phyloP scores from a whole-genome alignment of 1,140 invertebrate genomes.

The Pristionchus pacificus region DNA sequence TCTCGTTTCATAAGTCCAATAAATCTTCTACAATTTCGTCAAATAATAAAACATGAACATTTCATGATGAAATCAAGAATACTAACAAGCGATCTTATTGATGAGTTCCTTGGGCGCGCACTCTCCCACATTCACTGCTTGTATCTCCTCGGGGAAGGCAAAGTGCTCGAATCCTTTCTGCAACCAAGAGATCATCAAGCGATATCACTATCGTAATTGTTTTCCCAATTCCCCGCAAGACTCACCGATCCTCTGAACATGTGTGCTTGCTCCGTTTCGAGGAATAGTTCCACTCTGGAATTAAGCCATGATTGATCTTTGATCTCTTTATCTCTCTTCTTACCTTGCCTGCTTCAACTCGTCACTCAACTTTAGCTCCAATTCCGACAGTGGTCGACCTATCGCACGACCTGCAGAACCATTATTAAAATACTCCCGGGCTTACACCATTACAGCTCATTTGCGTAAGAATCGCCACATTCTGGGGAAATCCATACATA shows the following conservation, averaged over 20 bases:
- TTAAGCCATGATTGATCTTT: neutral
- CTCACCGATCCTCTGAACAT: too few species aligned
- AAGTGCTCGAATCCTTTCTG: slow-evolving; percentile 1
- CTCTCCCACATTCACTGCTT: neutral
- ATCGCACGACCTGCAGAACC: slow-evolving; percentile 21
- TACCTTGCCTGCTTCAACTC: slow-evolving; percentile 2
- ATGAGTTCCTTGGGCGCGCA: neutral
- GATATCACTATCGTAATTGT: too few species aligned
- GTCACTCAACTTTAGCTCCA: slow-evolving; percentile 3
- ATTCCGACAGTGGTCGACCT: neutral
- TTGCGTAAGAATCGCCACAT: too few species aligned
- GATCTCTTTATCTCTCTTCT: neutral
- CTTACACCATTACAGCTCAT: too few species aligned
- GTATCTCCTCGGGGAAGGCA: slow-evolving; percentile 14
- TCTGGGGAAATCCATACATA: too few species aligned
- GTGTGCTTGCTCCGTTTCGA: neutral
- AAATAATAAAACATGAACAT: too few species aligned
- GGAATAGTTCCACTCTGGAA: neutral
- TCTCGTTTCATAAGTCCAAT: too few species aligned
- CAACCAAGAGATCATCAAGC: neutral
- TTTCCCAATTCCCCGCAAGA: too few species aligned
- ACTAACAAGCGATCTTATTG: neutral
- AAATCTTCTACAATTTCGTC: too few species aligned
- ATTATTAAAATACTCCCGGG: too few species aligned
- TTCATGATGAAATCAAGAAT: too few species aligned